Evolutionary conservation across 1,140 invertebrate genomes (phyloP).

Genomic region (Cardiocondyla obscurior): DNA sequence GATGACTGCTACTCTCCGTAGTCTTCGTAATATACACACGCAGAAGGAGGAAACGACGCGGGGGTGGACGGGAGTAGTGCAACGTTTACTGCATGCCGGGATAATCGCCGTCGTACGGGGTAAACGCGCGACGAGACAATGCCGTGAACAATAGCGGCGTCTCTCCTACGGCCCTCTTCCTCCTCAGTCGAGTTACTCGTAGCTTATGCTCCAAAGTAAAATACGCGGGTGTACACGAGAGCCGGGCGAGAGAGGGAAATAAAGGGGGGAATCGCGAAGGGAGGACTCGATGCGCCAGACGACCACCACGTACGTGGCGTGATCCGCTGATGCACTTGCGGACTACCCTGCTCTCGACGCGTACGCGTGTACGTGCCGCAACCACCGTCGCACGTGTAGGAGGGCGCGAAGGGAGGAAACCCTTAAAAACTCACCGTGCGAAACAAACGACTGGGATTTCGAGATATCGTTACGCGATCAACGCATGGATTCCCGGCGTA

Average conservation of each 20-base stretch:
- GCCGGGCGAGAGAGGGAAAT: not conserved
- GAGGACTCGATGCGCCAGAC: not conserved
- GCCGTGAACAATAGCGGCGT: constrained; percentile 31
- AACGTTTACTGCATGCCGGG: constrained; percentile 44
- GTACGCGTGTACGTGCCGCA: not conserved
- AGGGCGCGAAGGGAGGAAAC: not conserved
- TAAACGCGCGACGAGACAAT: constrained; percentile 49
- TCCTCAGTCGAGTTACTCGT: constrained; percentile 26
- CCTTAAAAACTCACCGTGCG: constrained; percentile 27
- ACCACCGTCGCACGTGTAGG: too few relatives aligned
- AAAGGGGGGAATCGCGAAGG: not conserved
- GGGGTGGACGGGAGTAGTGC: not conserved
- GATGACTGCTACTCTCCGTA: not conserved
- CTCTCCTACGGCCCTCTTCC: not conserved
- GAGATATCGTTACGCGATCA: not conserved
- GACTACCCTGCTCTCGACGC: constrained; percentile 5
- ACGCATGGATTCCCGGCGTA: not conserved
- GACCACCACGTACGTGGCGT: constrained; percentile 17
- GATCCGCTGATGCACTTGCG: constrained; percentile 23
- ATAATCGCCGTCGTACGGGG: constrained; percentile 33
- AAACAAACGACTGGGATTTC: constrained; percentile 28
- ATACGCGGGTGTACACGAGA: not conserved
- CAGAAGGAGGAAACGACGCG: not conserved
- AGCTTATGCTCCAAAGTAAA: constrained; percentile 51
- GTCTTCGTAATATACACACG: not conserved